Conservation (phyloP, 2,888 invertebrate genomes). For the Laothoe populi region DNA sequence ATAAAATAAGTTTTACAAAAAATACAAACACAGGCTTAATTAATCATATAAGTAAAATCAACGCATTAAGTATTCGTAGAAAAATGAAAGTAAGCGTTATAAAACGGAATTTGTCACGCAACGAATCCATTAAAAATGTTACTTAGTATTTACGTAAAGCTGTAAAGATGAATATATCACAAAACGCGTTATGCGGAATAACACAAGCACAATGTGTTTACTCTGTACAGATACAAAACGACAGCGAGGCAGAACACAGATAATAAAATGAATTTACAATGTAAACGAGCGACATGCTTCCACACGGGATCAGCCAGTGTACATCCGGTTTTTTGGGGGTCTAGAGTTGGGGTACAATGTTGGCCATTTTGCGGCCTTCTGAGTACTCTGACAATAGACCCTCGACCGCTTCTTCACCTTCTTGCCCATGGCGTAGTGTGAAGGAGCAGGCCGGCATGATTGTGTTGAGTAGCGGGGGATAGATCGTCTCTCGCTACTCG, state of each 20-base stretch:
- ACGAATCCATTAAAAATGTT: not conserved
- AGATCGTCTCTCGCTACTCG: no score
- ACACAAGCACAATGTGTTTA: conserved; percentile 20
- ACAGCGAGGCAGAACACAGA: not conserved
- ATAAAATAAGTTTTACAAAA: not conserved
- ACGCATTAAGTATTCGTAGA: not conserved
- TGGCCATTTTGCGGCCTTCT: no score
- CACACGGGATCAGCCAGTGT: no score
- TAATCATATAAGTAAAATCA: conserved; percentile 11
- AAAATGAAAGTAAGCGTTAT: conserved; percentile 9
- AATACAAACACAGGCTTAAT: not conserved
- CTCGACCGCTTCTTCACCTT: no score
- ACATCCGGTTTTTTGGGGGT: no score
- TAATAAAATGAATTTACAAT: conserved; percentile 20
- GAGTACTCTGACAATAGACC: no score
- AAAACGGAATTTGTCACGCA: conserved; percentile 9
- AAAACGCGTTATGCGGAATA: not conserved
- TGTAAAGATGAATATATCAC: conserved; percentile 5
- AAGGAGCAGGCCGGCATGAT: no score
- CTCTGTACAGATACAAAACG: conserved; percentile 4
- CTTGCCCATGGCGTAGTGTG: no score
- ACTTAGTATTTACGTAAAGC: conserved; percentile 1
- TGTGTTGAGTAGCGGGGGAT: no score
- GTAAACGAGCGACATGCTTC: conserved; percentile 21
- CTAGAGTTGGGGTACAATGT: no score